These are phyloP conservation scores for Cryptophagus acutangulus DNA, from an alignment of 2,888 invertebrate genomes.

Conservation along the genomic window DNA sequence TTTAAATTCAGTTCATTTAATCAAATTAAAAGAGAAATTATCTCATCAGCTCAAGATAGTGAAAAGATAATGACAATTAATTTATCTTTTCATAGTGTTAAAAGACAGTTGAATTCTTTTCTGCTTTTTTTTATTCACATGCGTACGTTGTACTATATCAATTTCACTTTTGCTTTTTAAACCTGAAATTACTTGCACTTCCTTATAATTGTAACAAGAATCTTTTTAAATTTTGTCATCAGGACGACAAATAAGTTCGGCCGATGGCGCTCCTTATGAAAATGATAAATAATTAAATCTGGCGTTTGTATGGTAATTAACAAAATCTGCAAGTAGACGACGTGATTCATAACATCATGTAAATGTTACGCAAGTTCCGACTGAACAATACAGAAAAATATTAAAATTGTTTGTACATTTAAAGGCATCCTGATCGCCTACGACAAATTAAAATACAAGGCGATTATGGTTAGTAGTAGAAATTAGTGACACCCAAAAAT, in stretches of 20 bases:
- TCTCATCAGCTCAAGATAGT: too few relatives aligned
- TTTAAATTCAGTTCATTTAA: too few relatives aligned
- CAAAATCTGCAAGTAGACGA: conserved; percentile 15
- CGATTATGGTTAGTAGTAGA: too few relatives aligned
- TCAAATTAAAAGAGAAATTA: conserved; percentile 5
- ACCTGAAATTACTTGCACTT: background rate
- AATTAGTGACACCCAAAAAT: too few relatives aligned
- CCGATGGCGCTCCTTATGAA: conserved; percentile 4
- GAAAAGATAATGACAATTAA: too few relatives aligned
- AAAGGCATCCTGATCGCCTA: too few relatives aligned
- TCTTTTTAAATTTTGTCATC: too few relatives aligned
- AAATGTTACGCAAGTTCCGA: background rate
- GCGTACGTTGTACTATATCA: too few relatives aligned
- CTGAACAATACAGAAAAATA: background rate
- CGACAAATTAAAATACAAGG: too few relatives aligned
- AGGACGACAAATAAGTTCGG: too few relatives aligned
- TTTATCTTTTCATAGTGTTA: background rate
- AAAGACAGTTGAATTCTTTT: background rate
- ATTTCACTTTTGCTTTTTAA: background rate
- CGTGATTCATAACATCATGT: background rate
- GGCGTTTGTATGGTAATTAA: conserved; percentile 18
- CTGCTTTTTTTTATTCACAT: background rate
- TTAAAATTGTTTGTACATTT: background rate
- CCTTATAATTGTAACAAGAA: background rate
- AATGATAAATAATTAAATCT: conserved; percentile 7